These are phyloP conservation scores for Cuniculus paca DNA, from an alignment of 2,797 vertebrate species.

Conservation along the genomic window DNA sequence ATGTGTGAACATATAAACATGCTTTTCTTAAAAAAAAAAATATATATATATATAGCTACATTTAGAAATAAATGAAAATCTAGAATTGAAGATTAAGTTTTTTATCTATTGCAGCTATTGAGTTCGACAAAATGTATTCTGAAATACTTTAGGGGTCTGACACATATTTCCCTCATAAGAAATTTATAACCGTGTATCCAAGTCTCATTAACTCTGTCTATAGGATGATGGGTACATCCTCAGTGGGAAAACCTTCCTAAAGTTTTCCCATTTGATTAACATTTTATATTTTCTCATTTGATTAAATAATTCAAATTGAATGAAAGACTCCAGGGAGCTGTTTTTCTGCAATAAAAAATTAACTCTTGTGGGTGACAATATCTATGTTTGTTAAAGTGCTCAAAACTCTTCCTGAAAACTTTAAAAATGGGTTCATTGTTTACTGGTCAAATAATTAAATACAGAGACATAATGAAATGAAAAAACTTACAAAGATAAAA, in stretches of 20 bases:
- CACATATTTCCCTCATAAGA: conserved; percentile 70
- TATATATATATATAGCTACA: no score
- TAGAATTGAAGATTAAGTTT: conserved; percentile 13
- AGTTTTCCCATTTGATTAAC: conserved; percentile 77
- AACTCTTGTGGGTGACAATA: background rate
- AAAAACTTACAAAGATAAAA: background rate
- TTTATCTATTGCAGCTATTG: conserved; percentile 33
- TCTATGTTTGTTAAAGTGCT: background rate
- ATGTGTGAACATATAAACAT: background rate
- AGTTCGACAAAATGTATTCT: conserved; percentile 43
- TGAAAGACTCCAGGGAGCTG: conserved; percentile 27
- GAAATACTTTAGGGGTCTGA: conserved; percentile 77
- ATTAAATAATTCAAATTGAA: conserved; percentile 81
- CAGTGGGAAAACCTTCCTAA: conserved; percentile 66
- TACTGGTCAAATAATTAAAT: background rate
- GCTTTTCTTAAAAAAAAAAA: background rate
- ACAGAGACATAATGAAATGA: background rate
- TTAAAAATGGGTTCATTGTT: background rate
- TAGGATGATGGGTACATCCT: conserved; percentile 57
- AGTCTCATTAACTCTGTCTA: conserved; percentile 82
- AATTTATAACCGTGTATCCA: conserved; percentile 70
- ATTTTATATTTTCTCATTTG: conserved; percentile 74
- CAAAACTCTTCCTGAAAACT: background rate
- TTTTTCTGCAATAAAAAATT: conserved; percentile 3
- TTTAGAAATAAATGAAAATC: conserved; percentile 45